Percentiles rank a stretch among this genome's conserved stretches.
phyloP scores from a whole-genome alignment of 2,888 invertebrate species.

The Harpalus rufipes region DNA sequence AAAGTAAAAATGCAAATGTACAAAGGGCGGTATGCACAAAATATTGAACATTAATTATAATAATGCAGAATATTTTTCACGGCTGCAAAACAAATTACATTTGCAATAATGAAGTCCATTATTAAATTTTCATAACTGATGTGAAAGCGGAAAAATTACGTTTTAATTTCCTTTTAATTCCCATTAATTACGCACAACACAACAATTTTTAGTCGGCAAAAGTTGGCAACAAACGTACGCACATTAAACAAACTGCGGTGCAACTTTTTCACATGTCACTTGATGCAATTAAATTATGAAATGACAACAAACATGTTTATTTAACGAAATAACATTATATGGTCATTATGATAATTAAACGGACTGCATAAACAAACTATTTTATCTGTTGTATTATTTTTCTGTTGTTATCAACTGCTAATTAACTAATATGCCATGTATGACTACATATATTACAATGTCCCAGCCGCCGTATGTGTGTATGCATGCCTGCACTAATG shows the following conservation, averaged over 20 bases:
- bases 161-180: conserved; percentile 65
- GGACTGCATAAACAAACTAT: conserved; percentile 62
- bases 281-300: conserved; percentile 66
- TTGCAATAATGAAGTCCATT: conserved; percentile 55
- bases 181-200: conserved; percentile 60
- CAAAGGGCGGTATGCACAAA: conserved; percentile 30
- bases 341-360: conserved; percentile 66
- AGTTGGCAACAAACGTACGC: conserved; percentile 44
- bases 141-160: conserved; percentile 52
- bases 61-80: conserved; percentile 58
- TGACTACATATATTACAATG: conserved; percentile 39
- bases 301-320: conserved; percentile 66
- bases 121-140: conserved; percentile 58
- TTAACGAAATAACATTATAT: conserved; percentile 65
- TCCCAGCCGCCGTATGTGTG: not conserved
- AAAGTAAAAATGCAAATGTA: conserved; percentile 37
- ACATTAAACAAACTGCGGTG: conserved; percentile 48
- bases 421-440: conserved; percentile 61
- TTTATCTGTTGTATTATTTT: conserved; percentile 58
- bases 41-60: conserved; percentile 52
- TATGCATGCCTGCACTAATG: conserved; percentile 39
- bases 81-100: conserved; percentile 53
- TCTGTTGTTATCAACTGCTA: conserved; percentile 63
- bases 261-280: conserved; percentile 65
- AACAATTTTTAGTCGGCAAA: conserved; percentile 50